Base-by-base conservation (phyloP, 92 coral and sea anemone genomes). In the Phenganax subtilis region DNA sequence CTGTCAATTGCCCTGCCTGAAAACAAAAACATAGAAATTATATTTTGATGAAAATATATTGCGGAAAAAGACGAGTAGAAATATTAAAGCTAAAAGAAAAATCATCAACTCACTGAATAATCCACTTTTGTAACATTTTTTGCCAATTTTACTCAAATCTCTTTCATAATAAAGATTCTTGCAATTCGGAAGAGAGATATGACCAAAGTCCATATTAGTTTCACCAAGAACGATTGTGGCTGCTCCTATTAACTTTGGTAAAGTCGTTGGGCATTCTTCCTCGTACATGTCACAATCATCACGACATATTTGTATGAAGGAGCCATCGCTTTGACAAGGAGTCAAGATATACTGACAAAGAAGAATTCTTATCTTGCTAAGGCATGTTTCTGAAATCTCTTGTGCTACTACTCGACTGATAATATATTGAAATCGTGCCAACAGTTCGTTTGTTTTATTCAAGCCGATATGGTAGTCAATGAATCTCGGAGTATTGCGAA, bases 281-380 rank as follows among this genome's bases (percentile, higher is more conserved):
- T 90, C 91, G 75, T 90, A 92, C 44, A 89, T 91, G 28, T 85
- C 72, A 27, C 99, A 96, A 75, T 96, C 99, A 53, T 87, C 90
- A 16, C 85, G 82, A 25, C 99, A 96, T 55, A 92, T 92, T 3
- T 89, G 89, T 1, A 86, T 74, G 8, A 82, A 47, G 0, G 85
- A 76, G 62, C 87, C 88, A 51, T 96, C 96, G 3, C 81, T 65
- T 12, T 74, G 75, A 71, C 99, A 96, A 0, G 99, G 99, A 0
- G 91, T 89, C 15, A 92, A 63, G 1, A 91, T 92, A 58, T 96
- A 96, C 3, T 96, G 99, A 51, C 99, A 96, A 56, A 96, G 57
- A 85, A 96, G 52, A 63, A 85, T 90, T 6, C 77, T 20, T 57
- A 96, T 53, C 30, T 87, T 82, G 71, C 84, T 66, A n/a, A 60